Evolutionary conservation across 2,797 vertebrate species (phyloP).

Genomic region (Tauraco hartlaubi): DNA sequence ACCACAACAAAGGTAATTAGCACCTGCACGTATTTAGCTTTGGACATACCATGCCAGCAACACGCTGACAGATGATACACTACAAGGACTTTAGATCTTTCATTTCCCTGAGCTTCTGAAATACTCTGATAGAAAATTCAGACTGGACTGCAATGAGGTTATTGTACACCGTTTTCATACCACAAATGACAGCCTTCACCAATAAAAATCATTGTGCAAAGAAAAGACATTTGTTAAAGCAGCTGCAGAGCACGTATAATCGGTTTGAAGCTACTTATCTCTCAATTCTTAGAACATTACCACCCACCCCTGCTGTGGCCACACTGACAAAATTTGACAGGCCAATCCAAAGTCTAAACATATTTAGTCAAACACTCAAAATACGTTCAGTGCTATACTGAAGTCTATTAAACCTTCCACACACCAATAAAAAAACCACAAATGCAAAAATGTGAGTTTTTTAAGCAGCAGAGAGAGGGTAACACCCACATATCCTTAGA

Average conservation of each 20-base stretch:
- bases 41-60: background rate
- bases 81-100: background rate
- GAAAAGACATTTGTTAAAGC: background rate
- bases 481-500: background rate
- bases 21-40: background rate
- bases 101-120: background rate
- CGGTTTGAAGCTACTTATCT: background rate
- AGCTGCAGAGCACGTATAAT: background rate
- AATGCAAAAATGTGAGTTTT: background rate
- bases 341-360: background rate
- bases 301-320: background rate
- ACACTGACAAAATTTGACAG: background rate
- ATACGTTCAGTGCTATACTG: background rate
- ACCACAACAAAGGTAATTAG: background rate
- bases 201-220: background rate
- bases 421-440: background rate
- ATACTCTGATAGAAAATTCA: background rate
- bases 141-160: background rate
- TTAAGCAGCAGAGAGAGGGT: background rate
- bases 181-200: background rate
- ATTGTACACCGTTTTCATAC: background rate
- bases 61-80: background rate
- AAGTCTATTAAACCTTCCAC: background rate
- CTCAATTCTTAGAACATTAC: background rate
- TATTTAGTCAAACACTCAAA: background rate